Evolutionary conservation across 2,888 invertebrate genomes (phyloP).

Genomic region (Dysmachus trigonus): DNA sequence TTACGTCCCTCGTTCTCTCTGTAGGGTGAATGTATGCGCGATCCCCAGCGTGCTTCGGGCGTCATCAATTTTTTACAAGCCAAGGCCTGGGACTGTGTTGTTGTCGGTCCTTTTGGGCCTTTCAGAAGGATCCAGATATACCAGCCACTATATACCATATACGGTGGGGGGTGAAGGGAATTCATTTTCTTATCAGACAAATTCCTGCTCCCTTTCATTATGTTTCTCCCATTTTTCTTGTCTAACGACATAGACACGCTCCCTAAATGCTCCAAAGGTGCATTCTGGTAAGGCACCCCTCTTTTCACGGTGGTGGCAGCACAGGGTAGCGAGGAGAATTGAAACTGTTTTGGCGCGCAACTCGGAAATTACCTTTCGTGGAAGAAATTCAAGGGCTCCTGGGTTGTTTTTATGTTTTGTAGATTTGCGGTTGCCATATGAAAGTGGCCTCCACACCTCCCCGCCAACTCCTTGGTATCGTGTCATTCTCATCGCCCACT

Average conservation of each 20-base stretch:
- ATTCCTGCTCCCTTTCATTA: neutral
- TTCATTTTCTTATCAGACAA: conserved; percentile 31
- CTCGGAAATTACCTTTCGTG: conserved; percentile 27
- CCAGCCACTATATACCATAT: neutral
- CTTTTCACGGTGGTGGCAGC: neutral
- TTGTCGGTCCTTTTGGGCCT: neutral
- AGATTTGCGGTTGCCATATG: neutral
- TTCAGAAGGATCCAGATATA: neutral
- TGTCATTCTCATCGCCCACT: neutral
- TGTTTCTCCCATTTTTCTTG: conserved; percentile 20
- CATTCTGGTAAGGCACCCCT: neutral
- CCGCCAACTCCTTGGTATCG: neutral
- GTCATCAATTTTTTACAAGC: conserved; percentile 12
- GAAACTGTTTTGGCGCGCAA: conserved; percentile 37
- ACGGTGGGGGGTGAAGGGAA: neutral
- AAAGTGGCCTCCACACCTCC: neutral
- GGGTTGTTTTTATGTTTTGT: conserved; percentile 17
- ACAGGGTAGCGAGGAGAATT: neutral
- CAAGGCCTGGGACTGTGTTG: neutral
- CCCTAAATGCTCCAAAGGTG: neutral
- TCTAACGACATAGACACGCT: neutral
- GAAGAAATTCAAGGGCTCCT: conserved; percentile 31
- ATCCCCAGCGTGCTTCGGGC: neutral
- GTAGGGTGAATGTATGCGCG: neutral
- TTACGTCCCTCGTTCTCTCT: neutral